Conservation (phyloP, 2,888 invertebrate genomes). For the Mantis religiosa region DNA sequence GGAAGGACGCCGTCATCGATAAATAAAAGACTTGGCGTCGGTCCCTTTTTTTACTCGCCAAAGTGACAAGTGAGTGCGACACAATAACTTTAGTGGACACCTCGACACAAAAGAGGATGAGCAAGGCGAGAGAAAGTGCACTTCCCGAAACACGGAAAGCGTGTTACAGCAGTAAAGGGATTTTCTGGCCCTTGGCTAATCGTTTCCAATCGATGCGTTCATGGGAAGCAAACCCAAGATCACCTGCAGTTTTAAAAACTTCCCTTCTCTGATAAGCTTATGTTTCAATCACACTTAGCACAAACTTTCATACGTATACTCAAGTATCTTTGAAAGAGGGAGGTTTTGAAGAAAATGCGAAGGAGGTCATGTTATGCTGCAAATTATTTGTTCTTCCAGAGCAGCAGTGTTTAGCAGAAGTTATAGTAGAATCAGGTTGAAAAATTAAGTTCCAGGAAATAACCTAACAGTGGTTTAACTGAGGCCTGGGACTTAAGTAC, state of each 20-base stretch:
- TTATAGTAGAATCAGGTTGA: too few species aligned
- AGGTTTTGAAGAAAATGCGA: too few species aligned
- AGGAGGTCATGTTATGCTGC: too few species aligned
- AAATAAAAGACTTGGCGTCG: background rate
- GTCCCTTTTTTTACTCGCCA: background rate
- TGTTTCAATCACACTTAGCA: too few species aligned
- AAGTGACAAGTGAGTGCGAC: background rate
- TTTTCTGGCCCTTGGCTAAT: background rate
- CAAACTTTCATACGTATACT: too few species aligned
- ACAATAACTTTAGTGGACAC: background rate
- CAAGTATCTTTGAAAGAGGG: too few species aligned
- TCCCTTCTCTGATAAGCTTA: too few species aligned
- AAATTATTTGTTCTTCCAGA: too few species aligned
- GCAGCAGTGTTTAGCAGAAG: too few species aligned
- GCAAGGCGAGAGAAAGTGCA: background rate
- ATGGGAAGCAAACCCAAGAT: background rate
- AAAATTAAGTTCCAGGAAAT: too few species aligned
- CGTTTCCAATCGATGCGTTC: background rate
- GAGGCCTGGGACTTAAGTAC: too few species aligned
- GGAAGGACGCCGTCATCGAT: background rate
- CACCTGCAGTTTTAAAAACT: background rate
- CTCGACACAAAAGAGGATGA: background rate
- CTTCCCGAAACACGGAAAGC: background rate
- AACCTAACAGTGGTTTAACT: too few species aligned
- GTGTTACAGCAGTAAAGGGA: background rate